A percentile compares a stretch with the other conserved stretches of the same genome.
Conservation (phyloP, 2,797 vertebrate species). For the Neosalanx taihuensis region DNA sequence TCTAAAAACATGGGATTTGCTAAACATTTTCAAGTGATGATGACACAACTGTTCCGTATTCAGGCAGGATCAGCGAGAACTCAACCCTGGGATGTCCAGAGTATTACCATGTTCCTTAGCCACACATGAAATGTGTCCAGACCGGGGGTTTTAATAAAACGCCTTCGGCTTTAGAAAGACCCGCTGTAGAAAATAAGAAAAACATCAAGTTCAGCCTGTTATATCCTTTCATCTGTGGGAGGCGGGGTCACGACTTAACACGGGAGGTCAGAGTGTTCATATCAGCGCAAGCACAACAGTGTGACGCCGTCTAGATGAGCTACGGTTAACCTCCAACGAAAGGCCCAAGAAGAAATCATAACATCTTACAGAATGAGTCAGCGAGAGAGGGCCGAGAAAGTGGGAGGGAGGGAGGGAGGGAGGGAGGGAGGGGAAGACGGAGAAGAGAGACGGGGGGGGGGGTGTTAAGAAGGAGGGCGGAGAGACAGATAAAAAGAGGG, state of each 20-base stretch:
- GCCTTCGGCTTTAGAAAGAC: not conserved
- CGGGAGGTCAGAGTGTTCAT: not conserved
- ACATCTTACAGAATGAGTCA: not conserved
- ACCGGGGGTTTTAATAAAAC: not conserved
- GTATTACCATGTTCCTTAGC: not conserved
- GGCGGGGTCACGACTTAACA: not conserved
- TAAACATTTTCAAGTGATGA: not conserved
- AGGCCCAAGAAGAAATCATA: not conserved
- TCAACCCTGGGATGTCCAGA: not conserved
- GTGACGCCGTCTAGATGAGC: not conserved
- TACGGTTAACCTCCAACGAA: not conserved
- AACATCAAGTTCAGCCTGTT: not conserved
- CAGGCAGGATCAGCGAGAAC: too few relatives aligned
- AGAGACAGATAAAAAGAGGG: too few relatives aligned
- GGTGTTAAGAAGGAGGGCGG: too few relatives aligned
- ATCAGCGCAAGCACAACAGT: not conserved
- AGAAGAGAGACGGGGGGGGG: constrained; percentile 15
- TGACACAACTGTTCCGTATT: not conserved
- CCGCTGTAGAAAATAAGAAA: not conserved
- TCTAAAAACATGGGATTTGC: not conserved
- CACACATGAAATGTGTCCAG: not conserved
- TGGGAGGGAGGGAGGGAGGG: constrained; percentile 8
- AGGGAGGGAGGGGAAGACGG: constrained; percentile 19
- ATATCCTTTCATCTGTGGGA: not conserved
- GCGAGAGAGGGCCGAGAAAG: not conserved